Evolutionary conservation across 2,888 invertebrate genomes (phyloP), one percentile per base, ranked within the genome.

Genomic region (Cynaeus angustus): DNA sequence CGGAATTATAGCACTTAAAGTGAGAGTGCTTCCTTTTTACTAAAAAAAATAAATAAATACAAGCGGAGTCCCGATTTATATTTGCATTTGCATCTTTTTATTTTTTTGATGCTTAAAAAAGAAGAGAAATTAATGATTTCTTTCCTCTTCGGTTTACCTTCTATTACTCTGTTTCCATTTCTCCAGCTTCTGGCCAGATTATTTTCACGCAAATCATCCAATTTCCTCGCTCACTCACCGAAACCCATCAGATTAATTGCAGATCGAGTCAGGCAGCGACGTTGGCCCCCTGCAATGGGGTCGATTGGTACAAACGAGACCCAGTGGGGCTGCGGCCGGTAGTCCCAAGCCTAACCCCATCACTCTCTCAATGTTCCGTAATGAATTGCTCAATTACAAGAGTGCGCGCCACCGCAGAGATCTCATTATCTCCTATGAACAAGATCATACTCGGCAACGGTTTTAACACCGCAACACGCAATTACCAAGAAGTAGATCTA

Each of bases 341-440:
- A 80, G 80, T 77, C 79, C 77, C 75, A 64, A 73, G 75, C 75
- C 71, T 75, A 76, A 76, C 78, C 77, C 79, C 77, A 79, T 79
- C 78, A 77, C 76, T 77, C 78, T 74, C 70, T 74, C 70, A 74
- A 73, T 74, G 66, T 71, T 71, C 73, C 70, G 76, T 80, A 80
- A 80, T 80, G 80, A 80, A 80, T 80, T 80, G 77, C 80, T 80
- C 79, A 80, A 80, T 80, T 80, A 80, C 80, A 80, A 78, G 75
- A 75, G 73, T 74, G 79, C 78, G 76, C 77, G 79, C 80, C 79
- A 80, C 79, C 78, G 79, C 79, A 71, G 80, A 73, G 79, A 79
- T 76, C 79, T 80, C 79, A 80, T 80, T 80, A 80, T 78, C 77
- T 77, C 77, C 79, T 74, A 74, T 72, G 77, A 76, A 77, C 78